phyloP scores from a whole-genome alignment of 2,888 invertebrate genomes.

The Pristionchus exspectatus region DNA sequence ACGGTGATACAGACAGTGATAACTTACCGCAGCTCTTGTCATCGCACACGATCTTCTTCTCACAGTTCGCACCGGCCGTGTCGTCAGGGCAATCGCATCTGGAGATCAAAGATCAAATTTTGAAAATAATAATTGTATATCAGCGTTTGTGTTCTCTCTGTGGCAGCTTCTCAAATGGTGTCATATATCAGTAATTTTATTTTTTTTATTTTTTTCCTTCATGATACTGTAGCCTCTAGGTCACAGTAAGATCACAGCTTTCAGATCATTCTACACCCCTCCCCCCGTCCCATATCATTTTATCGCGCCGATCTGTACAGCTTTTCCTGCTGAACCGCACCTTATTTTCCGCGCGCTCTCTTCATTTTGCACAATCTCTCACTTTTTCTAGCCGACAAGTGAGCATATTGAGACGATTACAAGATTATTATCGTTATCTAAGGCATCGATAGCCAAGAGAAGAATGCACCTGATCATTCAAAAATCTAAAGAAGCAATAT shows the following conservation, averaged over 20 bases:
- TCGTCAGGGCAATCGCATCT: conserved; percentile 81
- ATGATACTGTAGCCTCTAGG: background rate
- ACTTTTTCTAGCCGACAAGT: no score
- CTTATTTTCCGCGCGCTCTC: no score
- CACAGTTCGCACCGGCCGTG: conserved; percentile 87
- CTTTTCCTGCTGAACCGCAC: no score
- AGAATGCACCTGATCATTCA: background rate
- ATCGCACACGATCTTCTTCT: conserved; percentile 70
- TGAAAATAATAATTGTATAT: background rate
- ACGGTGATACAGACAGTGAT: no score
- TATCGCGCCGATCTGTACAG: background rate
- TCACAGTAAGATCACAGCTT: background rate
- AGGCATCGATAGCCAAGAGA: background rate
- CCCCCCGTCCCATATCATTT: background rate
- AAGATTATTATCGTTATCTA: background rate
- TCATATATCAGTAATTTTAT: background rate
- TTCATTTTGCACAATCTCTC: no score
- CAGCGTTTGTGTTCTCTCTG: background rate
- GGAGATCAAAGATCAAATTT: conserved; percentile 52
- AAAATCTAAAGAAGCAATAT: background rate
- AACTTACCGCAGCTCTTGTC: conserved; percentile 60
- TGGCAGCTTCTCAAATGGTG: background rate
- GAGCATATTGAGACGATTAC: background rate
- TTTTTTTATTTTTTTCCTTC: no score
- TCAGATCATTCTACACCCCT: no score